Evolutionary conservation across 1,140 invertebrate genomes (phyloP).

Genomic region (Drosophila pruinosa): DNA sequence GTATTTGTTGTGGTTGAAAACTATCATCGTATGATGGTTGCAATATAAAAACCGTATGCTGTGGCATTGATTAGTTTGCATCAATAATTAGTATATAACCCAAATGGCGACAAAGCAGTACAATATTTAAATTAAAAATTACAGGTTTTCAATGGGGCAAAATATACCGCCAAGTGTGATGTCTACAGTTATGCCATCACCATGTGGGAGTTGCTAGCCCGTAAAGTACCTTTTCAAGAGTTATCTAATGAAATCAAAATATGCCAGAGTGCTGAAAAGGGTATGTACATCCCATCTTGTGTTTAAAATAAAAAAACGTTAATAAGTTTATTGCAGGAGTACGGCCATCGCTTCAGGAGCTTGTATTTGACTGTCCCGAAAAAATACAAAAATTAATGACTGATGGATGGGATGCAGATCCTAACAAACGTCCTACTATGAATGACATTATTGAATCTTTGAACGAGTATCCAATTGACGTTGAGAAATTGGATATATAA

Average conservation of each 20-base stretch:
- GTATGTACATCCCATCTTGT: neutral
- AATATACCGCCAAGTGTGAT: slow-evolving; percentile 26
- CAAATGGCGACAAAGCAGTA: too few relatives aligned
- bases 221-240: neutral
- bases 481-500: neutral
- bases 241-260: neutral
- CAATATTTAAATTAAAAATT: neutral
- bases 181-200: slow-evolving; percentile 26
- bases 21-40: too few relatives aligned
- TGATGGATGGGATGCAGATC: neutral
- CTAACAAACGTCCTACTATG: neutral
- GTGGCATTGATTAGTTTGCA: too few relatives aligned
- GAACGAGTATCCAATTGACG: neutral
- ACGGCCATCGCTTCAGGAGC: neutral
- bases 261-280: neutral
- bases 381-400: neutral
- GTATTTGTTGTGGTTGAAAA: too few relatives aligned
- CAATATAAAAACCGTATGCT: neutral
- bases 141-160: slow-evolving; percentile 4
- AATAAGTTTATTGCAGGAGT: neutral
- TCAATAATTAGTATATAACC: too few relatives aligned
- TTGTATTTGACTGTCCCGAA: neutral
- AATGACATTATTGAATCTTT: neutral
- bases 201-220: slow-evolving; percentile 16
- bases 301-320: neutral